Evolutionary conservation across 2,888 invertebrate species (phyloP), one percentile per base, ranked within the genome.

Genomic region (Aproaerema taeniolella): DNA sequence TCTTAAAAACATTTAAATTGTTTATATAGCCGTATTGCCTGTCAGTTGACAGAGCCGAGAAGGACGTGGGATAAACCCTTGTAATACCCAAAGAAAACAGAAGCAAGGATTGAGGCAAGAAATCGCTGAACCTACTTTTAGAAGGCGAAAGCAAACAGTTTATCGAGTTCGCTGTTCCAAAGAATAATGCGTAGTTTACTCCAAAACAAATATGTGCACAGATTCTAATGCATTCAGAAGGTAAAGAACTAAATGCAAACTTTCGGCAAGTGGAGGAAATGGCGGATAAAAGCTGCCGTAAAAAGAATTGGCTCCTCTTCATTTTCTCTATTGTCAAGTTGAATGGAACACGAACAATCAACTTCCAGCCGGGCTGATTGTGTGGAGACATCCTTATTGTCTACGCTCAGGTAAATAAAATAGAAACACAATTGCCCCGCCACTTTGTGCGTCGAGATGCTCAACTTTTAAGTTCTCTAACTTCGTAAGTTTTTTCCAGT

Each of bases 271-370:
- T 66, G 69, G 71, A 74, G 73, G 71, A 76, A 77, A 73, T 69
- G 67, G 66, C 54, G 64, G 67, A 73, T 76, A 78, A 83, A 80
- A 74, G 73, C 72, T 68, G 66, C 61, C 66, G 62, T 63, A 67
- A 66, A 70, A 77, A 75, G 77, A 81, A 81, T 79, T 81, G 81
- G 78, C 75, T 73, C 58, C 69, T 79, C 73, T 74, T 81, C 81
- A 83, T 86, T 83, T 78, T 77, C 72, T 72, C 81, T 67, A 82
- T 85, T 85, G 82, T 86, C 71, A 74, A 78, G 73, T 76, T 76
- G 79, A 82, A 80, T 77, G 67, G 73, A 65, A 70, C 67, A 75
- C 69, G 72, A 81, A 82, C 80, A 82, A 80, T 81, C 79, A 78
- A 82, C 63, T 80, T 75, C 72, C 67, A 68, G 77, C 67, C 65